Conservation (phyloP, 2,113 vertebrate genomes). For the Engystomops pustulosus region DNA sequence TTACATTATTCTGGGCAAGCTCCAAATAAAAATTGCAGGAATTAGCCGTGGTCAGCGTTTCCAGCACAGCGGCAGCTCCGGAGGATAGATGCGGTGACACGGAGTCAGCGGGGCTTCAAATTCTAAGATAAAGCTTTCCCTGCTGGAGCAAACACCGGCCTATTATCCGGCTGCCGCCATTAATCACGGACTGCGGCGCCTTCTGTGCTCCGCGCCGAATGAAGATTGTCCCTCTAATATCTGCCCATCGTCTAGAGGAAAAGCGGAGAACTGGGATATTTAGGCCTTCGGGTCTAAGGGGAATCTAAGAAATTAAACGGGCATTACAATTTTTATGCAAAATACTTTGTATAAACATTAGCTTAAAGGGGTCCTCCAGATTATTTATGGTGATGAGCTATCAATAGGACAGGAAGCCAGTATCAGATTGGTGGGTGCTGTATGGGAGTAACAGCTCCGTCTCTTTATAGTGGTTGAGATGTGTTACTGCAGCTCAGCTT, state of each 20-base stretch:
- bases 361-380: no score
- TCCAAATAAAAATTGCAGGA: not conserved
- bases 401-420: no score
- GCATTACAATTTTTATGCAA: no score
- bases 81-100: constrained; percentile 21
- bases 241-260: not conserved
- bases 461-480: no score
- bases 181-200: not conserved
- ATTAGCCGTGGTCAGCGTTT: constrained; percentile 34
- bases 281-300: no score
- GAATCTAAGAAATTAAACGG: no score
- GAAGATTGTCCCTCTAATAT: not conserved
- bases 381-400: no score
- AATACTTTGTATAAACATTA: no score
- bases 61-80: not conserved
- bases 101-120: not conserved
- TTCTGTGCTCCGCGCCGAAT: not conserved
- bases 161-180: constrained; percentile 2
- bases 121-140: not conserved
- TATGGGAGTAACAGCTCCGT: no score
- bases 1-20: constrained; percentile 35
- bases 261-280: not conserved
- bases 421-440: no score
- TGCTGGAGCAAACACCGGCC: not conserved
- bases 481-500: no score